Conservation (phyloP, 2,113 vertebrate species). For the Plestiodon gilberti region DNA sequence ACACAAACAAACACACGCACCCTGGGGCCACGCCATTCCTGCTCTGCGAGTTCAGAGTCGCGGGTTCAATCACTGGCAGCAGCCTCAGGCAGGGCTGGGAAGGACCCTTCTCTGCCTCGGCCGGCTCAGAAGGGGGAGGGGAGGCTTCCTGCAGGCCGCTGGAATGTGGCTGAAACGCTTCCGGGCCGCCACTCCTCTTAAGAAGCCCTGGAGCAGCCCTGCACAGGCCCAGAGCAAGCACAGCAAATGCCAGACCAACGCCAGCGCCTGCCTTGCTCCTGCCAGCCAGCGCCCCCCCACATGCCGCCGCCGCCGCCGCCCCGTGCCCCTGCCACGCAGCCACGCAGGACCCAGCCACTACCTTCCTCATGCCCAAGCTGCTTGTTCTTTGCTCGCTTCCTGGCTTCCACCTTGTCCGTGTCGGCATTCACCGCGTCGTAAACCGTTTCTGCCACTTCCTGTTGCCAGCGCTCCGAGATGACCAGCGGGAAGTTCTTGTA, state of each 20-base stretch:
- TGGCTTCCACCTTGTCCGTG: constrained; percentile 93
- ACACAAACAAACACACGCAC: no score
- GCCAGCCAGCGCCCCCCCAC: neutral
- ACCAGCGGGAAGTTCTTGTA: constrained; percentile 99
- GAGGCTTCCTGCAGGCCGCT: neutral
- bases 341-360: constrained; percentile 42
- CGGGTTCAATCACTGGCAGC: no score
- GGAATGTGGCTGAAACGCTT: neutral
- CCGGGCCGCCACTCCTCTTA: neutral
- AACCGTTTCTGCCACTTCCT: constrained; percentile 96
- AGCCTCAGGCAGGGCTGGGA: no score
- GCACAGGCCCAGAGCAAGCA: neutral
- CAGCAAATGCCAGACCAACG: neutral
- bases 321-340: no score
- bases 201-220: neutral
- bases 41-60: no score
- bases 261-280: no score
- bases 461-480: constrained; percentile 98
- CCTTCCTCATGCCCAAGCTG: constrained; percentile 97
- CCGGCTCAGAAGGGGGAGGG: no score
- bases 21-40: no score
- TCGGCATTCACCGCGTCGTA: constrained; percentile 95
- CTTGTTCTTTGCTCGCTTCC: constrained; percentile 97
- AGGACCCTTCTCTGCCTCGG: no score
- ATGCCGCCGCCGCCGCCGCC: neutral